Evolutionary conservation across 2,888 invertebrate species (phyloP), one percentile per base, ranked within the genome.

Genomic region (Meta bourneti): DNA sequence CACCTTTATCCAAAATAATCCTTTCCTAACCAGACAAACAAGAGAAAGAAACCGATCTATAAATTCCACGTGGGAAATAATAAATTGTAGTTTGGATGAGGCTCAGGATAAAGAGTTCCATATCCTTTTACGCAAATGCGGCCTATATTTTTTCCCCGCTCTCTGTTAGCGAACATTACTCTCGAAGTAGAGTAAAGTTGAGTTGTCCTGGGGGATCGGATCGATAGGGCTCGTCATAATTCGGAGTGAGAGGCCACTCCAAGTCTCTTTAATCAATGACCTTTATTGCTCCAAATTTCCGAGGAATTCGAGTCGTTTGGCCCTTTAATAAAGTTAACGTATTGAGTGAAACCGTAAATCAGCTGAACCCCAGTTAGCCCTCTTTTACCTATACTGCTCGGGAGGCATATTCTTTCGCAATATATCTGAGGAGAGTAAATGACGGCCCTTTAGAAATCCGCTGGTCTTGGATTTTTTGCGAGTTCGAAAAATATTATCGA

Each of bases 251-350:
- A 88, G 88, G 49, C 75, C 72, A 72, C 88, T 88, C 74, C 49
- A 74, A 74, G 54, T n/a, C 80, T 80, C 88, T 81, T 88, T 88
- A 88, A 88, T 88, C 88, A 88, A 88, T 88, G 88, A 54, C 74
- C 88, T 88, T 81, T 88, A 81, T 88, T 74, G 88, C 75, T 69
- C 61, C 74, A 75, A 88, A 88, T 81, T 88, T 81, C 74, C 74
- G 49, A 72, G 34, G 78, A 70, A 70, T 71, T 78, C 70, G n/a
- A 51, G 78, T 48, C 71, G 70, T 52, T 34, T 72, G 52, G 81
- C 48, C 74, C 69, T 81, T 88, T 88, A 88, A 88, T 88, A 88
- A 75, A 75, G 88, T 82, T 88, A 61, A 81, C 75, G 61, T 61
- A 61, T 54, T 8, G 81, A 19, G 74, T 52, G 48, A 72, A 54